phyloP scores from a whole-genome alignment of 1,140 invertebrate species.

The Heliconius melpomene region DNA sequence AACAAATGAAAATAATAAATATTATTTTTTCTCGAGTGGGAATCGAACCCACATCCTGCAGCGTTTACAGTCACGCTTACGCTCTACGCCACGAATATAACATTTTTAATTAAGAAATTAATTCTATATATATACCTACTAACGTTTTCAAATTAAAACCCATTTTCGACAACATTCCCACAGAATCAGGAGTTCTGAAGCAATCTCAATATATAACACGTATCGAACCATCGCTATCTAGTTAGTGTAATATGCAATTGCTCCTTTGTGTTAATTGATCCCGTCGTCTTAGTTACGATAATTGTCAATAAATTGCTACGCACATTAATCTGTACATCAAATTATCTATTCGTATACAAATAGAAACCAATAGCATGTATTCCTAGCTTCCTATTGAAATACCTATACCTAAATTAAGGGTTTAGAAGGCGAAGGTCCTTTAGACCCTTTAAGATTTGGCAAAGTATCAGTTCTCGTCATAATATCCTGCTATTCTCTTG shows the following conservation, averaged over 20 bases:
- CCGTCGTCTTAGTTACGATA: conserved; percentile 66
- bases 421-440: neutral
- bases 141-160: neutral
- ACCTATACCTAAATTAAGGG: conserved; percentile 17
- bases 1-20: too few species aligned
- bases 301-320: conserved; percentile 78
- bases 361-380: conserved; percentile 49
- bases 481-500: neutral
- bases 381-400: neutral
- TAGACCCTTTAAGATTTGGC: too few species aligned
- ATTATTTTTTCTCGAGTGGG: too few species aligned
- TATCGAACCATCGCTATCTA: conserved; percentile 50
- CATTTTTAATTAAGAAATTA: too few species aligned
- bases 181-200: conserved; percentile 8
- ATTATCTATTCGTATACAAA: conserved; percentile 57
- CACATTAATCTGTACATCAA: conserved; percentile 75
- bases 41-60: too few species aligned
- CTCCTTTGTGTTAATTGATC: conserved; percentile 76
- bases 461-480: too few species aligned
- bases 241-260: conserved; percentile 76
- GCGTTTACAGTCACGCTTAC: too few species aligned
- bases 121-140: too few species aligned
- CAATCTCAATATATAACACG: conserved; percentile 64
- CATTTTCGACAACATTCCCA: neutral
- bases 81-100: too few species aligned